These are phyloP conservation scores for Bathynomus jamesi DNA, from an alignment of 1,140 invertebrate species.

Conservation along the genomic window DNA sequence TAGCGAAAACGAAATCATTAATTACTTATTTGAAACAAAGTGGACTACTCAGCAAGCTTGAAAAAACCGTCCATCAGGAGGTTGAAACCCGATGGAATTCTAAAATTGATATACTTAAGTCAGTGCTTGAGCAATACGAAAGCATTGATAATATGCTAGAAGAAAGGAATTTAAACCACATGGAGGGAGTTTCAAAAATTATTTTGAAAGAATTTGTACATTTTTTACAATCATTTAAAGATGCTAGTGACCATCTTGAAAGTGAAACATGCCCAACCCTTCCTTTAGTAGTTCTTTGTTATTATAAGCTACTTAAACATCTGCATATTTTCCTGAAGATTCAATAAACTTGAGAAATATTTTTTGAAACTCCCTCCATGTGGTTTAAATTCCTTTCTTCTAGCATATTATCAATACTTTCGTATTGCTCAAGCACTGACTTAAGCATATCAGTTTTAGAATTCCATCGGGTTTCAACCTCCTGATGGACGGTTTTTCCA, in stretches of 20 bases:
- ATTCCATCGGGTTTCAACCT: background rate
- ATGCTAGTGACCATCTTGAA: too few relatives aligned
- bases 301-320: too few relatives aligned
- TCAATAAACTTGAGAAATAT: too few relatives aligned
- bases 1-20: too few relatives aligned
- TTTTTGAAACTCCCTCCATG: background rate
- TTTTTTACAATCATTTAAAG: too few relatives aligned
- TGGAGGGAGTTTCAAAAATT: background rate
- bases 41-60: background rate
- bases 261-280: too few relatives aligned
- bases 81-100: background rate
- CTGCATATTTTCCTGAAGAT: too few relatives aligned
- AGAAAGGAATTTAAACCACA: background rate
- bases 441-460: background rate
- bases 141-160: background rate
- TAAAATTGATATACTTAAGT: background rate
- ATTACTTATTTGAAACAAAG: background rate
- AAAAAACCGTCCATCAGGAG: background rate
- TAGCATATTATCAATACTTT: background rate
- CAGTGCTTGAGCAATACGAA: background rate
- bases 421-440: background rate
- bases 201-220: too few relatives aligned
- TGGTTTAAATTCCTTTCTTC: background rate
- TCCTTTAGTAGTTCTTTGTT: too few relatives aligned
- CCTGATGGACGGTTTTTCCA: background rate